Conservation (phyloP, 92 coral and sea anemone species). For the Actinostola sp. region DNA sequence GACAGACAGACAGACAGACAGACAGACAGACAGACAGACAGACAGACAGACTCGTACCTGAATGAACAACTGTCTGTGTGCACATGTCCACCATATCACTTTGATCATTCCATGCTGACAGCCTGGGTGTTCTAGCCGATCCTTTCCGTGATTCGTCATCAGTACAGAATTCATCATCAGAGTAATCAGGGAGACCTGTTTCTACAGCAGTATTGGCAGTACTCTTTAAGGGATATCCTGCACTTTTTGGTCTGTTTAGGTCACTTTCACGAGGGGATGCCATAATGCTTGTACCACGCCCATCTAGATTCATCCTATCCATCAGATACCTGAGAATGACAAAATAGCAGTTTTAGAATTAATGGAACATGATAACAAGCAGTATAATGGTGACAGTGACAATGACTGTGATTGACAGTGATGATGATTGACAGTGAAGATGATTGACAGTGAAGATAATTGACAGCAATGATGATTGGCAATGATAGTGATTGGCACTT, state of each 20-base stretch:
- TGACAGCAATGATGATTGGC: no score
- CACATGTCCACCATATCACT: conserved; percentile 82
- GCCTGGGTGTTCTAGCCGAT: conserved; percentile 41
- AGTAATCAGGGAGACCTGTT: conserved; percentile 41
- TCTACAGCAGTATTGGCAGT: conserved; percentile 39
- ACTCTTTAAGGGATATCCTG: conserved; percentile 44
- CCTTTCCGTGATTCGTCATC: conserved; percentile 56
- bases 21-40: neutral
- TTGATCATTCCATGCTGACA: conserved; percentile 53
- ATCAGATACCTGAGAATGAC: conserved; percentile 55
- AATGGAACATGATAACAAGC: neutral
- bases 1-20: no score
- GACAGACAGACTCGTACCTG: conserved; percentile 43
- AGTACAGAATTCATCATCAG: conserved; percentile 75
- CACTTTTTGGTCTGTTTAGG: conserved; percentile 62
- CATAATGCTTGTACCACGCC: conserved; percentile 61
- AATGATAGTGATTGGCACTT: no score
- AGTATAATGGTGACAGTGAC: neutral
- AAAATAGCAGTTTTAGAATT: neutral
- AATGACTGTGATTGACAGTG: neutral
- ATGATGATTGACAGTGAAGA: no score
- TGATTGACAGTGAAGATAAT: no score
- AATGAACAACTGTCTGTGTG: conserved; percentile 91
- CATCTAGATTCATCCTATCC: conserved; percentile 87
- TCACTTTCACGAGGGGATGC: conserved; percentile 58